Evolutionary conservation across 2,113 vertebrate species (phyloP).

Genomic region (Petaurus breviceps): DNA sequence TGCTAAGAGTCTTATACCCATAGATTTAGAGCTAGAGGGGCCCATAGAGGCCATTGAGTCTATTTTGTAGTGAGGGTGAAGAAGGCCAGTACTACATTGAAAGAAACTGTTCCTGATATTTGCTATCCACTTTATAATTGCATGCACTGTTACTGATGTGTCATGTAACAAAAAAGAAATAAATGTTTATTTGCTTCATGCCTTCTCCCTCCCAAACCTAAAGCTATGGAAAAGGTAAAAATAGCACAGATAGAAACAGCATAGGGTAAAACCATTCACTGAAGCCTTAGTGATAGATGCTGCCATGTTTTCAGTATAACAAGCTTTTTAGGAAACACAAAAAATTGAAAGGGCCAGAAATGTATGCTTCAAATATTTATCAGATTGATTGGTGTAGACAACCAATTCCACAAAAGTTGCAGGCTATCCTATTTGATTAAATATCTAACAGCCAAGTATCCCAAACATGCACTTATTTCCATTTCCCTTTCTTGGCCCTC

Average conservation of each 20-base stretch:
- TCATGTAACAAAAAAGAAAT: conserved; percentile 26
- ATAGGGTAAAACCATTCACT: background rate
- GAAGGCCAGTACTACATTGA: background rate
- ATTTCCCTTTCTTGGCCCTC: background rate
- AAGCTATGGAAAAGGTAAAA: conserved; percentile 11
- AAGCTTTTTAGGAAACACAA: background rate
- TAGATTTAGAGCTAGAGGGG: background rate
- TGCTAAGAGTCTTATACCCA: background rate
- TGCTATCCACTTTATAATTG: background rate
- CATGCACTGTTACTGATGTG: conserved; percentile 10
- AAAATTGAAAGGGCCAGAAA: background rate
- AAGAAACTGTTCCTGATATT: conserved; percentile 20
- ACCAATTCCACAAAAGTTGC: background rate
- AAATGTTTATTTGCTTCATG: background rate
- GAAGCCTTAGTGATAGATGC: background rate
- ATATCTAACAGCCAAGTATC: background rate
- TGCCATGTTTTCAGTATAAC: background rate
- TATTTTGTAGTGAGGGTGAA: background rate
- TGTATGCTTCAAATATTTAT: background rate
- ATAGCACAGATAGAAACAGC: background rate
- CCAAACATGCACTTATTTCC: background rate
- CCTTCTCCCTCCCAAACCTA: conserved; percentile 15
- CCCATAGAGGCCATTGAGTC: background rate
- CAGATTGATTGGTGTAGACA: background rate
- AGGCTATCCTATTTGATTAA: background rate